Conservation (phyloP, 2,113 vertebrate genomes). For the Phalacrocorax aristotelis region DNA sequence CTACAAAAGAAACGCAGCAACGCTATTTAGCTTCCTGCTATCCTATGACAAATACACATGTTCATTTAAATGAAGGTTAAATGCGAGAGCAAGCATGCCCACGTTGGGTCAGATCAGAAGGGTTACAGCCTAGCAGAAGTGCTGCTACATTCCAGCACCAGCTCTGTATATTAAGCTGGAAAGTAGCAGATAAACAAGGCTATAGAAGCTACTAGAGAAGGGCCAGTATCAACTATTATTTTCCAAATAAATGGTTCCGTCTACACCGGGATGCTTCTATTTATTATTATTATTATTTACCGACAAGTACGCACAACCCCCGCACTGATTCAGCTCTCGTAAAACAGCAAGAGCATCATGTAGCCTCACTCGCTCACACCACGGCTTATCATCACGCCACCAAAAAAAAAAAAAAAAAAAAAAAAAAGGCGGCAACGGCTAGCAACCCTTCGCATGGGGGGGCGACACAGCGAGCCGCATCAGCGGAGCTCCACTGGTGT, state of each 20-base stretch:
- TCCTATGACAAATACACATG: background rate
- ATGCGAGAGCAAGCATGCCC: background rate
- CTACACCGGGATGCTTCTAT: background rate
- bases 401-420: background rate
- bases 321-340: background rate
- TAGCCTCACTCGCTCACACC: background rate
- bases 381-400: background rate
- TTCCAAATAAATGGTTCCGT: background rate
- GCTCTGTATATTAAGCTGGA: background rate
- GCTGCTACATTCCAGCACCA: conserved; percentile 20
- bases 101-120: background rate
- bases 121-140: background rate
- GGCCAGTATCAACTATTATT: background rate
- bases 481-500: background rate
- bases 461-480: background rate
- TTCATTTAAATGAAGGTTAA: background rate
- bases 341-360: background rate
- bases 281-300: background rate
- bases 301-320: background rate
- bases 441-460: background rate
- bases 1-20: background rate
- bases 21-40: background rate
- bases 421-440: background rate
- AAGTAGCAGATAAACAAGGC: conserved; percentile 26
- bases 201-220: background rate